A percentile compares a stretch with the other conserved stretches of the same genome.
Conservation (phyloP, 2,888 invertebrate species). For the Stenchaetothrips biformis region DNA sequence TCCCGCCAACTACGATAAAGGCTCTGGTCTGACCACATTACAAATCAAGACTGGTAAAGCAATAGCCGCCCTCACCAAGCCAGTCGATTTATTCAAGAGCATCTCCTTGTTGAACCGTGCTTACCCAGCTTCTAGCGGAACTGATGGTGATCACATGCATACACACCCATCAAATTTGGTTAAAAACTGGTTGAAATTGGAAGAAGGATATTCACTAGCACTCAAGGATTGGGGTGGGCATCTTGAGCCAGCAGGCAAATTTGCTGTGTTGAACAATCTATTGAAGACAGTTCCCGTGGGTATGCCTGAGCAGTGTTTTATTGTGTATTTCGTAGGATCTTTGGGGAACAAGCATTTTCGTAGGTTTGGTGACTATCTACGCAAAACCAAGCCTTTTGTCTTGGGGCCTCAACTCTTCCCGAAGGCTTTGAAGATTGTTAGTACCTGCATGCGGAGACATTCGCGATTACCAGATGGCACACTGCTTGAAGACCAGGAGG, state of each 20-base stretch:
- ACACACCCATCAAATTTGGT: background rate
- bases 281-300: background rate
- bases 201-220: background rate
- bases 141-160: background rate
- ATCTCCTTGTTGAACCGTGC: background rate
- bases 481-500: too few species aligned
- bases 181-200: background rate
- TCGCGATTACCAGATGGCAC: too few species aligned
- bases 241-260: background rate
- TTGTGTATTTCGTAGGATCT: background rate
- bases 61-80: background rate
- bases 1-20: background rate
- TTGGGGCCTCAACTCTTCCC: too few species aligned
- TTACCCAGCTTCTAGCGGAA: background rate
- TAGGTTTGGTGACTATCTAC: too few species aligned
- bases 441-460: too few species aligned
- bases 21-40: background rate
- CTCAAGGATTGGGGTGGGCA: background rate
- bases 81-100: too few species aligned
- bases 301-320: background rate
- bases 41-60: background rate
- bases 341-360: too few species aligned
- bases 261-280: background rate
- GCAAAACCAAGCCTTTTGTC: too few species aligned
- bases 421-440: too few species aligned